A percentile compares a stretch with the other conserved stretches of the same genome.
phyloP scores from a whole-genome alignment of 2,888 invertebrate genomes.

The Endomychus coccineus region DNA sequence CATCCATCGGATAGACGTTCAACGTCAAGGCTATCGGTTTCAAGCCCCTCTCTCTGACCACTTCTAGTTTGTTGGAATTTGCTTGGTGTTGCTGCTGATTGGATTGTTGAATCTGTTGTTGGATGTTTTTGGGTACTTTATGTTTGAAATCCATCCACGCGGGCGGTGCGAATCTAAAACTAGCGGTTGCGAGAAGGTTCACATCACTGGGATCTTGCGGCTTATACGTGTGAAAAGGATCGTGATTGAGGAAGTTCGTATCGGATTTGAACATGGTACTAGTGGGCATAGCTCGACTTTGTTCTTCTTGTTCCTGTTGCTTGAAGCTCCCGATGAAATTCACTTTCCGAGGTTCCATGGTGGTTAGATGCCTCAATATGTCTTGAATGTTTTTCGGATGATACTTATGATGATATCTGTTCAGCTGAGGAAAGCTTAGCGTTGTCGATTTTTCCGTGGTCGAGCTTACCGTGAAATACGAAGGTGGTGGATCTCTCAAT shows the following conservation, averaged over 20 bases:
- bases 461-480: slow-evolving; percentile 26
- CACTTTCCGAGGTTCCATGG: slow-evolving; percentile 3
- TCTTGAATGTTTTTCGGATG: slow-evolving; percentile 38
- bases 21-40: slow-evolving; percentile 11
- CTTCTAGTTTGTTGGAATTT: slow-evolving; percentile 12
- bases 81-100: slow-evolving; percentile 4
- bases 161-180: slow-evolving; percentile 42
- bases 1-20: slow-evolving; percentile 14
- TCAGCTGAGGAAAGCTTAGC: slow-evolving; percentile 24
- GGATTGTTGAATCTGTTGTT: too few species aligned
- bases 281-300: slow-evolving; percentile 2
- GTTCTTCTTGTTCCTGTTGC: slow-evolving; percentile 3
- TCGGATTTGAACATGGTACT: not conserved
- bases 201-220: slow-evolving; percentile 68
- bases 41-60: too few species aligned
- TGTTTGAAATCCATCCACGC: too few species aligned
- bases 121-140: too few species aligned
- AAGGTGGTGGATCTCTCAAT: slow-evolving; percentile 29
- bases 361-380: slow-evolving; percentile 12
- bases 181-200: slow-evolving; percentile 59
- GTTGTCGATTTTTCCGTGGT: slow-evolving; percentile 23
- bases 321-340: not conserved
- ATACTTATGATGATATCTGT: slow-evolving; percentile 20
- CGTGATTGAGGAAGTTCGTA: slow-evolving; percentile 32
- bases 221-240: slow-evolving; percentile 63